A percentile compares a stretch with the other conserved stretches of the same genome.
Evolutionary conservation across 2,113 vertebrate species (phyloP).

Genomic region (Anolis sagrei): DNA sequence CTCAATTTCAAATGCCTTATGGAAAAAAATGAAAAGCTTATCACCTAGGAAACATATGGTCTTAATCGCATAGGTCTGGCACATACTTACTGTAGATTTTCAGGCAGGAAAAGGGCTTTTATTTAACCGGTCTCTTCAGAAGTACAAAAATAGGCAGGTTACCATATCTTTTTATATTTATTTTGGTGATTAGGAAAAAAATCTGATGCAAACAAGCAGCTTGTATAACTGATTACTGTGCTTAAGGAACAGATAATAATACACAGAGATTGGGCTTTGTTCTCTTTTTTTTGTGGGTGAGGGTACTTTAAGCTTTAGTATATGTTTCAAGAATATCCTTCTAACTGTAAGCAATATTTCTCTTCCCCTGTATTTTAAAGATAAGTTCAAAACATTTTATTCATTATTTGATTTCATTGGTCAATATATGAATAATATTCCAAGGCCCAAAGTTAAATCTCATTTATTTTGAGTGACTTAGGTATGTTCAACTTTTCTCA

Average conservation of each 20-base stretch:
- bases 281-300: too few species aligned
- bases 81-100: slow-evolving; percentile 44
- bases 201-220: fast-evolving
- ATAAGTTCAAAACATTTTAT: neutral
- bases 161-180: neutral
- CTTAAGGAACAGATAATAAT: neutral
- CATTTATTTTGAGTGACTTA: neutral
- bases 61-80: slow-evolving; percentile 72
- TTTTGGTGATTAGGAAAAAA: slow-evolving; percentile 21
- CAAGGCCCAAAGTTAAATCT: neutral
- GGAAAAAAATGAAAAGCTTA: slow-evolving; percentile 72
- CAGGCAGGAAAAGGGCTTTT: slow-evolving; percentile 28
- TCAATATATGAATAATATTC: neutral
- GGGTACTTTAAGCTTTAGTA: neutral
- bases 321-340: neutral
- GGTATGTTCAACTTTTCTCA: neutral
- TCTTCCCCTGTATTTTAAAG: neutral
- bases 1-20: slow-evolving; percentile 74
- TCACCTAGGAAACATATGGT: slow-evolving; percentile 74
- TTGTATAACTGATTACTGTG: neutral
- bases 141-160: slow-evolving; percentile 60
- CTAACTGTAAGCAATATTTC: neutral
- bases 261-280: neutral
- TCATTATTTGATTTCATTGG: neutral
- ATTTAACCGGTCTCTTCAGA: slow-evolving; percentile 53